phyloP scores from a whole-genome alignment of 1,140 invertebrate species.

The Hirudo medicinalis region DNA sequence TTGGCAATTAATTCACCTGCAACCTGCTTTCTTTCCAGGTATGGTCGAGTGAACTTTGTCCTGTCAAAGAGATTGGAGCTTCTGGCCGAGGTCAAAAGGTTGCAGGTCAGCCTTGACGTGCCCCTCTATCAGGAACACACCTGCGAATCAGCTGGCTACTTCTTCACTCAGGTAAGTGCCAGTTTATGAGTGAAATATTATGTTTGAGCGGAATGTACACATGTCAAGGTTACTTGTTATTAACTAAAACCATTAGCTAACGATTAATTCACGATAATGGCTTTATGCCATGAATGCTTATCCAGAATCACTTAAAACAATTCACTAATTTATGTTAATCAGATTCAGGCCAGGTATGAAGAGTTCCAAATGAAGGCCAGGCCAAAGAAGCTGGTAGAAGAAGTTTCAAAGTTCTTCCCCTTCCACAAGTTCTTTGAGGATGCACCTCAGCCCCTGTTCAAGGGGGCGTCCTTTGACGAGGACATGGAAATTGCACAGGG shows the following conservation, averaged over 20 bases:
- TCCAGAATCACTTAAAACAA: too few relatives aligned
- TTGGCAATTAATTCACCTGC: neutral
- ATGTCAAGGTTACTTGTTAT: neutral
- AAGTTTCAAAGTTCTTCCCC: slow-evolving; percentile 60
- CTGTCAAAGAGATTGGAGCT: slow-evolving; percentile 80
- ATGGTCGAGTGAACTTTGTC: slow-evolving; percentile 97
- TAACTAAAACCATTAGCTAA: slow-evolving; percentile 40
- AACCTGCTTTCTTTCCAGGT: slow-evolving; percentile 46
- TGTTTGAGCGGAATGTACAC: too few relatives aligned
- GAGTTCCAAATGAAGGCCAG: slow-evolving; percentile 59
- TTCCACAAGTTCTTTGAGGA: slow-evolving; percentile 51
- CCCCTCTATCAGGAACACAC: slow-evolving; percentile 82
- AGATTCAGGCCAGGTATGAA: slow-evolving; percentile 78
- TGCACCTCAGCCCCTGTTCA: slow-evolving; percentile 83
- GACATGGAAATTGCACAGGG: slow-evolving; percentile 81
- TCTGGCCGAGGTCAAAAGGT: slow-evolving; percentile 70
- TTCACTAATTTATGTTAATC: too few relatives aligned
- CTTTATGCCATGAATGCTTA: too few relatives aligned
- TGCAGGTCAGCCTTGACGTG: slow-evolving; percentile 71
- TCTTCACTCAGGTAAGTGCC: slow-evolving; percentile 44
- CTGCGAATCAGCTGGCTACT: slow-evolving; percentile 88
- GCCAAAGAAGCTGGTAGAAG: slow-evolving; percentile 34
- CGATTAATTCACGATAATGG: slow-evolving; percentile 31
- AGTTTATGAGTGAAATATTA: neutral
- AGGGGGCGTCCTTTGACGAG: slow-evolving; percentile 60